Evolutionary conservation across 2,888 invertebrate genomes (phyloP).

Genomic region (Psylliodes chrysocephalus): DNA sequence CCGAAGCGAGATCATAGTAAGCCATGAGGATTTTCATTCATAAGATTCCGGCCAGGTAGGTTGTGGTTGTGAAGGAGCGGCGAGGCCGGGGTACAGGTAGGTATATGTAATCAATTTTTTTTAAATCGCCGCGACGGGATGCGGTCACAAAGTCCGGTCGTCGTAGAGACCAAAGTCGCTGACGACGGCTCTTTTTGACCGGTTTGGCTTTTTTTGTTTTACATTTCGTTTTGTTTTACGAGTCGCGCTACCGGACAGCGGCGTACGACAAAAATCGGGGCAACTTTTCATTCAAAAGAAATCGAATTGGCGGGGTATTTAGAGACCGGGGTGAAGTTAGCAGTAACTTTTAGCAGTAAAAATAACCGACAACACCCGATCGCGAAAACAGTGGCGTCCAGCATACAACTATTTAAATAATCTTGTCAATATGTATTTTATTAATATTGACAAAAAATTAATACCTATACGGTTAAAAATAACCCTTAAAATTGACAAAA

Average conservation of each 20-base stretch:
- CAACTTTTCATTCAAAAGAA: too few relatives aligned
- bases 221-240: constrained; percentile 37
- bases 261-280: constrained; percentile 8
- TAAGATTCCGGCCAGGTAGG: constrained; percentile 62
- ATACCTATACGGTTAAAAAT: too few relatives aligned
- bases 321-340: too few relatives aligned
- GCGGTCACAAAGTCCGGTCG: constrained; percentile 39
- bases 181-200: constrained; percentile 56
- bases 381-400: too few relatives aligned
- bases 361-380: too few relatives aligned
- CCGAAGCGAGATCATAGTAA: constrained; percentile 59
- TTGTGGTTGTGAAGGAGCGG: constrained; percentile 11
- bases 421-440: too few relatives aligned
- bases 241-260: constrained; percentile 31
- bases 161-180: constrained; percentile 51
- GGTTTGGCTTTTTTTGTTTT: constrained; percentile 55
- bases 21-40: constrained; percentile 59
- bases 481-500: too few relatives aligned
- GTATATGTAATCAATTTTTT: constrained; percentile 63
- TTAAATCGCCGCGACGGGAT: constrained; percentile 26
- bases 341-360: too few relatives aligned
- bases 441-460: too few relatives aligned
- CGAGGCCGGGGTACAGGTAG: constrained; percentile 44
- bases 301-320: too few relatives aligned
- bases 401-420: too few relatives aligned